phyloP scores from a whole-genome alignment of 1,140 invertebrate species.

The Penaeus chinensis region DNA sequence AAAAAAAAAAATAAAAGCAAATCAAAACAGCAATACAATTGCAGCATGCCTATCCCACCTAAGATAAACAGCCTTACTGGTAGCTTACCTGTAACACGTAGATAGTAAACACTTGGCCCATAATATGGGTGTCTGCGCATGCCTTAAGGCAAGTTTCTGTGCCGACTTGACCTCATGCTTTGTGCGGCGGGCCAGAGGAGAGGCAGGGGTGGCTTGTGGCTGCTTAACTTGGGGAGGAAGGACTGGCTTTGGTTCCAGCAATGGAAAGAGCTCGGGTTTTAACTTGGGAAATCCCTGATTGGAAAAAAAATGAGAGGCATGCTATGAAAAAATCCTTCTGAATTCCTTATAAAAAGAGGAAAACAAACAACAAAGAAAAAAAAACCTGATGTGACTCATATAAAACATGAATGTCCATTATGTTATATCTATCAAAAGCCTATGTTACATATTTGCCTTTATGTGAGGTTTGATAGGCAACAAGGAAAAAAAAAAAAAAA shows the following conservation, averaged over 20 bases:
- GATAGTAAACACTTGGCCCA: constrained; percentile 93
- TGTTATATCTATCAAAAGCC: too few relatives aligned
- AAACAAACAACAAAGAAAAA: too few relatives aligned
- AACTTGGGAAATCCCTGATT: constrained; percentile 69
- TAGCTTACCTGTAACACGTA: constrained; percentile 78
- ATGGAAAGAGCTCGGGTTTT: constrained; percentile 73
- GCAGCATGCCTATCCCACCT: not conserved
- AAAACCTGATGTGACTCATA: too few relatives aligned
- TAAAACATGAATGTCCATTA: too few relatives aligned
- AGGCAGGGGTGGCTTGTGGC: constrained; percentile 74
- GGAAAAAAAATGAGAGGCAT: too few relatives aligned
- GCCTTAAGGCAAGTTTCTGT: constrained; percentile 86
- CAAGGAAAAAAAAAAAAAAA: too few relatives aligned
- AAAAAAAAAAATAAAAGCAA: not conserved
- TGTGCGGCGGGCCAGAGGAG: constrained; percentile 90
- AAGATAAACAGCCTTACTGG: not conserved
- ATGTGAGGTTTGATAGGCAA: too few relatives aligned
- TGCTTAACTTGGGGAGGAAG: constrained; percentile 39
- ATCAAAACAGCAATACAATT: not conserved
- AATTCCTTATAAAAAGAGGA: too few relatives aligned
- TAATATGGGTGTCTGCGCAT: constrained; percentile 77
- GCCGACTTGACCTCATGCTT: constrained; percentile 95
- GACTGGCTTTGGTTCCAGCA: constrained; percentile 66
- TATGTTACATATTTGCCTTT: too few relatives aligned
- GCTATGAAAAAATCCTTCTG: too few relatives aligned